Base-by-base conservation (phyloP, 1,140 invertebrate genomes). In the Bombyx mori region DNA sequence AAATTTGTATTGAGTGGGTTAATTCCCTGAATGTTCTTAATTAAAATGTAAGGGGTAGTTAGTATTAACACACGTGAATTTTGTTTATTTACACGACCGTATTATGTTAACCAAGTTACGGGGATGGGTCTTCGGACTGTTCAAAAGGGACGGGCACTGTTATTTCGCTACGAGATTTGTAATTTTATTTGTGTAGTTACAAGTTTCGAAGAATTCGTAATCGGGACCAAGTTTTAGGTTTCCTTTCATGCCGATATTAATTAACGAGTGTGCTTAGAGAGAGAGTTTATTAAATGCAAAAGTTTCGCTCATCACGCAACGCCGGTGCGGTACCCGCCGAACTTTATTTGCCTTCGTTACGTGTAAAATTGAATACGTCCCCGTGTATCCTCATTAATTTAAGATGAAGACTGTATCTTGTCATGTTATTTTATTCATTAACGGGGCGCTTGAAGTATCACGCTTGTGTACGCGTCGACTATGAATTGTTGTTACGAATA, bases 351-450 rank as follows among this genome's bases (percentile, higher is more conserved):
- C 77, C 68, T 79, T 80, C 77, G 74, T 82, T 81, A 79, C 74
- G 73, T 83, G 82, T 85, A 84, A 85, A 83, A 86, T 85, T 83
- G 82, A 79, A 86, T 82, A 86, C 77, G 80, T 76, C 65, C 65
- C 68, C 62, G 71, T 72, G 80, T 76, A 80, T 82, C 79, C 78
- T 86, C 82, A 85, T 86, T 86, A 85, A 85, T 86, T 85, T 83
- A 83, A 84, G 83, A 86, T 81, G 83, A 73, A 82, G 79, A 67
- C 77, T 78, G 81, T 83, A 83, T 86, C 82, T 86, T 81, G 80
- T 82, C 76, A 75, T 83, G 82, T 83, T 86, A 86, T 86, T 86
- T 86, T 85, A 86, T 86, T 86, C 83, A 86, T 84, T 83, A 82
- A 80, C 71, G 66, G 75, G 73, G 68, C 71, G 75, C 73, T 77